Base-by-base conservation (phyloP, 2,797 vertebrate species). In the Morelia viridis region DNA sequence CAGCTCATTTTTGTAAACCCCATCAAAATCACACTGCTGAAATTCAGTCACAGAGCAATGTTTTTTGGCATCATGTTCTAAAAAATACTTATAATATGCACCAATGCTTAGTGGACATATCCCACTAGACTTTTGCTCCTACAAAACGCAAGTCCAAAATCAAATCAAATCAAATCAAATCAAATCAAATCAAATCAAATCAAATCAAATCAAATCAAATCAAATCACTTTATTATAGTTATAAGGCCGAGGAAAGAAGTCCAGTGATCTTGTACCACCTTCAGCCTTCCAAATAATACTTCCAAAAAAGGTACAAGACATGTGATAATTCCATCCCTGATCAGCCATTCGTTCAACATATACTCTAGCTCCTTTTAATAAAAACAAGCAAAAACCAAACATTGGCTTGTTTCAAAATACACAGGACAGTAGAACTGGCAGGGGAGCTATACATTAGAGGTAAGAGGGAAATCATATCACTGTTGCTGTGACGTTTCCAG, bases 401-500 rank as follows among this genome's bases (percentile, higher is more conserved):
- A 17, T 7, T 26, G 83, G 60, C 12, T 22, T 8, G 5, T 64
- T 64, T 90, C 83, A 90, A 56, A 85, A 64, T 8, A 56, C 46
- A 85, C 6, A 64, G 19, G 11, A 26, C 41, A 90, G 22, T 17
- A 71, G 64, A 89, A 57, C 17, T 57, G 19, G 50, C 56, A 11
- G 53, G 64, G 35, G 28, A 41, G 13, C 13, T 7, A 31, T 68
- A 17, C 19, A 46, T 22, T 46, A 80, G 71, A 41, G 71, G 35
- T 46, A 80, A 80, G 71, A 80, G 41, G 22, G 71, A 46, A 46
- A 80, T 46, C 8, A 10, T 41, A 24, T 46, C 35, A 41, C 1
- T 0, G 35, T 80, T 80, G 93, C 92, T 89, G 93, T 95, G 94
- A 95, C 94, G 94, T 90, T 94, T 90, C 91, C 93, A 95, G 87